These are phyloP conservation scores for Turritopsis rubra DNA, from an alignment of 30 jellyfish, hydroid and myxozoan species.

Conservation along the genomic window DNA sequence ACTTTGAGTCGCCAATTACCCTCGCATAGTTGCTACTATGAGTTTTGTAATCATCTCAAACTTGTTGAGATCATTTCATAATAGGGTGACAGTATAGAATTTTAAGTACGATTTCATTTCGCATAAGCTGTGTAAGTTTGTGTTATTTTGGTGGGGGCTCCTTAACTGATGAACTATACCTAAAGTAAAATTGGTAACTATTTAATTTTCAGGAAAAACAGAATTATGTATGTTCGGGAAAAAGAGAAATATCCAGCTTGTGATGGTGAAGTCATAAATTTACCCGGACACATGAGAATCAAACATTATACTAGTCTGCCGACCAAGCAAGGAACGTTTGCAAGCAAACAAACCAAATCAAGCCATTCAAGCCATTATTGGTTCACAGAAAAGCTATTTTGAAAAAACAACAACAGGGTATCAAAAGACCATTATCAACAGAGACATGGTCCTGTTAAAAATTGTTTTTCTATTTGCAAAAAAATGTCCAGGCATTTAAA, in stretches of 20 bases:
- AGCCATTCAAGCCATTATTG: not conserved
- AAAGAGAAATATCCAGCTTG: not conserved
- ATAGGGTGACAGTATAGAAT: no score
- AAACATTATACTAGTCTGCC: not conserved
- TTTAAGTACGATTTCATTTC: no score
- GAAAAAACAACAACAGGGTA: not conserved
- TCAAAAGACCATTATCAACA: not conserved
- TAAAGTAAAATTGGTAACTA: no score
- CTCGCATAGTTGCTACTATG: no score
- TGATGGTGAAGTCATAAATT: not conserved
- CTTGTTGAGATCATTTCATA: no score
- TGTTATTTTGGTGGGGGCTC: no score
- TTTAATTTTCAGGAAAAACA: not conserved
- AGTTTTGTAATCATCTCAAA: no score
- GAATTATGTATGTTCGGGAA: not conserved
- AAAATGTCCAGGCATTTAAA: not conserved
- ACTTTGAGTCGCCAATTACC: no score
- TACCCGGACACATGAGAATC: not conserved
- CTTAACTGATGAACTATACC: no score
- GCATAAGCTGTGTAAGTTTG: no score
- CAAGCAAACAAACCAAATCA: not conserved
- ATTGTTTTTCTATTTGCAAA: not conserved
- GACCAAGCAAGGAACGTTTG: not conserved
- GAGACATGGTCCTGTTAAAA: not conserved
- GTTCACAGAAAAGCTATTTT: not conserved